Conservation (phyloP, 2,797 vertebrate species). For the Nasua narica region DNA sequence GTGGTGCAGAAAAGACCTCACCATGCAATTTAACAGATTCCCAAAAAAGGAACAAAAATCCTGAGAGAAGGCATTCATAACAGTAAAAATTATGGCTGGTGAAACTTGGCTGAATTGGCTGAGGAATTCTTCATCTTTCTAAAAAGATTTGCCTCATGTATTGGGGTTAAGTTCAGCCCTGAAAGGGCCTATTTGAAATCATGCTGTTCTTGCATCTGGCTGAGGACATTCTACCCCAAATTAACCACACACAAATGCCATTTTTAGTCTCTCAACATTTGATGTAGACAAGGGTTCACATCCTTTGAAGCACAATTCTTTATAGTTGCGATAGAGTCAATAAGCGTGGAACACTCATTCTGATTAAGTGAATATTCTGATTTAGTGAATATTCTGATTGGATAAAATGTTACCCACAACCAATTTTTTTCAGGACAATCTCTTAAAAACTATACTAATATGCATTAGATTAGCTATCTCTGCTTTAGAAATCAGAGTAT, state of each 20-base stretch:
- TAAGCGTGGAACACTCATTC: background rate
- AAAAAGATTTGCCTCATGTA: conserved; percentile 63
- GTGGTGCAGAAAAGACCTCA: conserved; percentile 45
- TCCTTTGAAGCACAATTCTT: conserved; percentile 23
- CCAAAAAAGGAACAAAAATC: conserved; percentile 69
- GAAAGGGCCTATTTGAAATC: conserved; percentile 68
- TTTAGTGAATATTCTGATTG: background rate
- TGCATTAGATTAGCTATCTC: background rate
- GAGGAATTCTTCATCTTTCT: conserved; percentile 65
- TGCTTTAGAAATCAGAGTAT: conserved; percentile 12
- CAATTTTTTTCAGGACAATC: background rate
- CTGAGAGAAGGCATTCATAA: conserved; percentile 71
- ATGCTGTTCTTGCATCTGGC: conserved; percentile 55
- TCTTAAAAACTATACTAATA: background rate
- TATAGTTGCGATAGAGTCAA: background rate
- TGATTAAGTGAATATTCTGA: background rate
- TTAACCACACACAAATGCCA: conserved; percentile 31
- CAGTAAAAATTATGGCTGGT: conserved; percentile 70
- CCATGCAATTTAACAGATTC: conserved; percentile 61
- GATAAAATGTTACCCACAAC: background rate
- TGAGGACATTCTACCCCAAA: conserved; percentile 36
- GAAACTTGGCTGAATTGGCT: conserved; percentile 59
- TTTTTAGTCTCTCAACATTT: conserved; percentile 60
- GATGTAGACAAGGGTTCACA: conserved; percentile 34
- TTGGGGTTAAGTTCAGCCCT: conserved; percentile 57